These are phyloP conservation scores for Siphamia tubifer DNA, from an alignment of 2,113 vertebrate genomes.

Conservation along the genomic window DNA sequence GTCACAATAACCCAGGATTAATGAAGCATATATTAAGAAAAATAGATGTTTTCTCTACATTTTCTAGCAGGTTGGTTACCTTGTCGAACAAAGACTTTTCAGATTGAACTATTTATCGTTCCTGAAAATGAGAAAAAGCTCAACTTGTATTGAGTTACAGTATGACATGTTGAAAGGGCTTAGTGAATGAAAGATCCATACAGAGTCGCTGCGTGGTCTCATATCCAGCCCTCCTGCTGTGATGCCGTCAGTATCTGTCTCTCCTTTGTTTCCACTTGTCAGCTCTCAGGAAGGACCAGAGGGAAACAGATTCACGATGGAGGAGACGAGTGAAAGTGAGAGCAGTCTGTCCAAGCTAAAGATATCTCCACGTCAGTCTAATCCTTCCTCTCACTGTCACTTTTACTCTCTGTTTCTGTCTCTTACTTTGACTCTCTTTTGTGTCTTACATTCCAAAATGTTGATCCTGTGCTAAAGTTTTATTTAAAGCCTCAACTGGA, in stretches of 20 bases:
- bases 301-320: conserved; percentile 39
- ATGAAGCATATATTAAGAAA: too few species aligned
- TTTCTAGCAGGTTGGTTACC: too few species aligned
- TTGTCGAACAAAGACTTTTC: not conserved
- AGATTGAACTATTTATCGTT: not conserved
- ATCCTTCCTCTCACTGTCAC: conserved; percentile 42
- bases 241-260: conserved; percentile 38
- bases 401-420: conserved; percentile 26
- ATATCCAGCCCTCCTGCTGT: conserved; percentile 4
- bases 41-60: too few species aligned
- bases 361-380: conserved; percentile 38
- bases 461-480: conserved; percentile 34
- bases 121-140: not conserved
- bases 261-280: conserved; percentile 58
- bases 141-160: not conserved
- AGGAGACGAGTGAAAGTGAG: conserved; percentile 51
- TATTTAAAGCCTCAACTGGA: not conserved
- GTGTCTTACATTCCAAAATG: conserved; percentile 1
- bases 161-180: conserved; percentile 13
- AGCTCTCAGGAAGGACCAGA: conserved; percentile 42
- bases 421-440: conserved; percentile 23
- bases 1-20: too few species aligned
- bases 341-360: conserved; percentile 57
- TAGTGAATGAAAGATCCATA: not conserved
- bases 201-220: conserved; percentile 1